Evolutionary conservation across 2,888 invertebrate genomes (phyloP), one percentile per base, ranked within the genome.

Genomic region (Drosophila formosana): DNA sequence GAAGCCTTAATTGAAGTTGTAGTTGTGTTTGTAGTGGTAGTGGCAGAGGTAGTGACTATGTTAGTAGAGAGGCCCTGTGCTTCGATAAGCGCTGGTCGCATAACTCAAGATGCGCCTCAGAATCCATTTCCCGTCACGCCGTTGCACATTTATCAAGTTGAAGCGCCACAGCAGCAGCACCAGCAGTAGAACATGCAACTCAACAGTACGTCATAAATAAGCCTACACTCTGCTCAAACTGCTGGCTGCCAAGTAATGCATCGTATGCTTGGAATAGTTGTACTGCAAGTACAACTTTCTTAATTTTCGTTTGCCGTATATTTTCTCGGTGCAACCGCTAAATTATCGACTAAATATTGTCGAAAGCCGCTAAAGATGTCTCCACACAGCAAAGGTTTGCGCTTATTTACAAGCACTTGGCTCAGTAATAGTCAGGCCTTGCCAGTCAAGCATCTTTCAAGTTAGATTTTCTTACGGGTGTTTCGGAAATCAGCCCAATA

Each of bases 301-400:
- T 85, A 80, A 84, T 84, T 82, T 78, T 73, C 78, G 75, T 50
- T 68, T 66, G 78, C 52, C 68, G 80, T 73, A 72, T 72, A 84
- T 87, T 82, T 71, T 57, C 71, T 56, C 66, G 66, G 45, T 49
- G 43, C 41, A 34, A 11, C 13, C 23, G 61, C 49, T 26, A 55
- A 32, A 57, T 55, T 68, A 58, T 63, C 26, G 67, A 62, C 60
- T 39, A 68, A 69, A 80, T 79, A 75, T 86, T 86, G 80, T 82
- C 74, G 71, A 80, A 85, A 85, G 87, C 84, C 78, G 74, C 78
- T 75, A 75, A 78, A 80, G 80, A 78, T 78, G 75, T 73, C 70
- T 68, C 66, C 66, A 45, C 64, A 53, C 30, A 52, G 58, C 47
- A n/a, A 75, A 84, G 78, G 67, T 82, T 85, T 76, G 71, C 62